A percentile compares a stretch with the other conserved stretches of the same genome.
Conservation (phyloP, 2,797 vertebrate genomes). For the Hybognathus amarus region DNA sequence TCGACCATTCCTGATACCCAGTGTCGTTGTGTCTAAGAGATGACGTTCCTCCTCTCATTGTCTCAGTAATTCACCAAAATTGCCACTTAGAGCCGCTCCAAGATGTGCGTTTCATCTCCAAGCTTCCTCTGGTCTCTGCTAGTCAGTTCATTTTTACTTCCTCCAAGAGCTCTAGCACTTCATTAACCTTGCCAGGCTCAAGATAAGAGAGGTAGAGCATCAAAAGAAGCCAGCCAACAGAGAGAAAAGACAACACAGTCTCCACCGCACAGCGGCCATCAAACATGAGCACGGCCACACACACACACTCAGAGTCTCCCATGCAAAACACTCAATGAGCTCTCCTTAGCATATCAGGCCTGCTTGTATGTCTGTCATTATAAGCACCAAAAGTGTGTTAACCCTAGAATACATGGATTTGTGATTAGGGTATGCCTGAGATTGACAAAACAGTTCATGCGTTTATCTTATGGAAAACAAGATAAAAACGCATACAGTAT, state of each 20-base stretch:
- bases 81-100: slow-evolving; percentile 83
- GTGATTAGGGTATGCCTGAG: background rate
- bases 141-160: slow-evolving; percentile 84
- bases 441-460: background rate
- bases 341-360: slow-evolving; percentile 41
- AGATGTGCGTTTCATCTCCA: slow-evolving; percentile 82
- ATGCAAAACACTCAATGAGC: slow-evolving; percentile 52
- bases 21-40: slow-evolving; percentile 81
- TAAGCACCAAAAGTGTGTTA: slow-evolving; percentile 36
- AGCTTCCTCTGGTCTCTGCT: slow-evolving; percentile 83
- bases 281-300: slow-evolving; percentile 52
- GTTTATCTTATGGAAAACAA: background rate
- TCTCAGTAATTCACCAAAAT: slow-evolving; percentile 86
- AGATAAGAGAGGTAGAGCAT: slow-evolving; percentile 84
- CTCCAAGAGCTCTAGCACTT: slow-evolving; percentile 84
- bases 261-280: slow-evolving; percentile 73
- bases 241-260: slow-evolving; percentile 75
- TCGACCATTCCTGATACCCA: slow-evolving; percentile 75
- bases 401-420: slow-evolving; percentile 13
- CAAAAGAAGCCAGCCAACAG: slow-evolving; percentile 81
- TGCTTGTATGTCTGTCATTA: slow-evolving; percentile 45
- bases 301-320: slow-evolving; percentile 27
- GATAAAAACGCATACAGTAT: background rate
- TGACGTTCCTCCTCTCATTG: slow-evolving; percentile 80
- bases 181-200: slow-evolving; percentile 85